These are phyloP conservation scores for Falco peregrinus DNA, from an alignment of 2,797 vertebrate genomes.

Conservation along the genomic window DNA sequence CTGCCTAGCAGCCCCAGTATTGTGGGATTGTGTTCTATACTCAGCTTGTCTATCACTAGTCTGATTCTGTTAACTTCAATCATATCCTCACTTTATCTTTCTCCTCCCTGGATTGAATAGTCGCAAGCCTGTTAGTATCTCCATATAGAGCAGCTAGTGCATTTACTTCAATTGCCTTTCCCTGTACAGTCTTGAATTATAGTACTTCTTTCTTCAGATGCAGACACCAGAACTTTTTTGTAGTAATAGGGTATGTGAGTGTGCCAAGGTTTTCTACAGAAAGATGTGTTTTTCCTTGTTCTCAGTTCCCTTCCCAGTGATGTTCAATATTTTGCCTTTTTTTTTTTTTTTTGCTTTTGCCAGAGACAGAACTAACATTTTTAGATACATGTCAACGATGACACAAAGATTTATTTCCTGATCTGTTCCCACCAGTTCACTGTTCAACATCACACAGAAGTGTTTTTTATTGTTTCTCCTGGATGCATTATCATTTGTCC, in stretches of 20 bases:
- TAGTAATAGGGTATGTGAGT: background rate
- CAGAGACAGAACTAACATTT: background rate
- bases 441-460: background rate
- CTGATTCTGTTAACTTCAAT: background rate
- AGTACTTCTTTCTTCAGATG: background rate
- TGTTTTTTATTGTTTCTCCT: background rate
- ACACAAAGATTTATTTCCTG: background rate
- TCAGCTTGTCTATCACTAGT: background rate
- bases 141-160: accelerated
- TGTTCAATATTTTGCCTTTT: background rate
- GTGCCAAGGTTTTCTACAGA: background rate
- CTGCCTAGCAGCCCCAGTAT: background rate
- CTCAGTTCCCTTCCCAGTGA: background rate
- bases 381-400: background rate
- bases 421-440: background rate
- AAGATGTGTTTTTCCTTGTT: background rate
- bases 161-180: background rate
- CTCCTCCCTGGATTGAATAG: background rate
- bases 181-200: background rate
- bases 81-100: background rate
- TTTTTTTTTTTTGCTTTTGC: background rate
- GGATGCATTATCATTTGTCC: background rate
- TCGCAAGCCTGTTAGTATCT: background rate
- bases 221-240: background rate
- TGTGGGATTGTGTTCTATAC: background rate